A percentile compares a stretch with the other conserved stretches of the same genome.
Evolutionary conservation across 2,113 vertebrate genomes (phyloP).

Genomic region (Corapipo altera): DNA sequence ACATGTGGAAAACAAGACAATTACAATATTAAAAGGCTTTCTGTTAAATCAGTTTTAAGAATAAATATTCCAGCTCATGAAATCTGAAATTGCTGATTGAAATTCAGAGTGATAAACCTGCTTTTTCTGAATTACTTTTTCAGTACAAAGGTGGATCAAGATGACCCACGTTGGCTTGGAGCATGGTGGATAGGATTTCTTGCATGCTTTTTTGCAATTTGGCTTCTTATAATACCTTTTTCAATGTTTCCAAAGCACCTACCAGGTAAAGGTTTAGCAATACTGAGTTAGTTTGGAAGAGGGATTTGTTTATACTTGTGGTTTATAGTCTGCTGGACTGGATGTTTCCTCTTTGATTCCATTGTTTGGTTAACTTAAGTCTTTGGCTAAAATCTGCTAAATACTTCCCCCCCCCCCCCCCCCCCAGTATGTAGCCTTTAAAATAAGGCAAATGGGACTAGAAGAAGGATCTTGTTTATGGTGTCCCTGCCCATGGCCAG

Average conservation of each 20-base stretch:
- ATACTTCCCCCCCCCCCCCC: no score
- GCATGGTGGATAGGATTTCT: slow-evolving; percentile 85
- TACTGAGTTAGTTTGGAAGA: background rate
- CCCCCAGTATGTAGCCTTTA: background rate
- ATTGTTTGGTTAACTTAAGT: background rate
- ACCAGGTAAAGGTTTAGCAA: slow-evolving; percentile 72
- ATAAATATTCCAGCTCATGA: background rate
- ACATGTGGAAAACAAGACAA: background rate
- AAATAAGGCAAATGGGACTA: background rate
- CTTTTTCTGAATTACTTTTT: slow-evolving; percentile 28
- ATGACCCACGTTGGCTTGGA: slow-evolving; percentile 81
- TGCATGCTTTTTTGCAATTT: slow-evolving; percentile 63
- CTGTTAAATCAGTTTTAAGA: background rate
- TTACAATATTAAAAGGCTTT: background rate
- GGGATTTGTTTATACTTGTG: background rate
- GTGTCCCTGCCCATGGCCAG: background rate
- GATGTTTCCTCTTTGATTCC: background rate
- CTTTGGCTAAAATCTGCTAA: background rate
- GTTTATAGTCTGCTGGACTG: background rate
- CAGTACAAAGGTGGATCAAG: slow-evolving; percentile 43
- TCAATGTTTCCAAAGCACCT: slow-evolving; percentile 79
- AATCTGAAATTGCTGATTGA: background rate
- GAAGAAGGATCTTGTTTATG: background rate
- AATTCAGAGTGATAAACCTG: background rate
- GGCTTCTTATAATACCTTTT: slow-evolving; percentile 78